Evolutionary conservation across 2,888 invertebrate species (phyloP), one percentile per base, ranked within the genome.

Genomic region (Cyrtodaria siliqua): DNA sequence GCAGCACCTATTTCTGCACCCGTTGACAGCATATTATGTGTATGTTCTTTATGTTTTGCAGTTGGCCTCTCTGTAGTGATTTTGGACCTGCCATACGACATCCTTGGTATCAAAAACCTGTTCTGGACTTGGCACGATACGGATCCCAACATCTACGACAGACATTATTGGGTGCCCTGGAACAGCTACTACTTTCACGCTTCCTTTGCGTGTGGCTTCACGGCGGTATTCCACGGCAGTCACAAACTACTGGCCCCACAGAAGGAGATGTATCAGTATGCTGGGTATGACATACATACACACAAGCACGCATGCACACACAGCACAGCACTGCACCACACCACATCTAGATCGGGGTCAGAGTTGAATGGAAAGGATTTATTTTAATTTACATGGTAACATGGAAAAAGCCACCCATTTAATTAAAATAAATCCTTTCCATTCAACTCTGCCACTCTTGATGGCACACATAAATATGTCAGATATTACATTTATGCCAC

Each of bases 101-200:
- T 97, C 60, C 95, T 96, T 71, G 95, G 96, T 0, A 95, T 96
- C 14, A 96, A 96, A 91, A 95, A 96, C 90, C 93, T 96, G 18
- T 96, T 96, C 93, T 97, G 96, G 96, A 96, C 96, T 1, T 97
- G 97, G 97, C 96, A 97, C 85, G 94, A 94, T 85, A 94, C 94
- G 2, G 94, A 94, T 72, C 94, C 94, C 29, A 94, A 94, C 88
- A 93, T 94, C 71, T 94, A 91, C 79, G 96, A 96, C 90, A 94
- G 96, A 47, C 95, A 95, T 92, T 96, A 96, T 92, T 96, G 96
- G 95, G 96, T 97, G 24, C 97, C 97, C 0, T 96, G 96, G 96
- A 96, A 96, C 89, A 96, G 96, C 0, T 97, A 96, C 93, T 96
- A 96, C 90, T 97, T 97, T 94, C 96, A 97, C 91, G 94, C 96